Percentiles rank a stretch among this genome's conserved stretches.
phyloP scores from a whole-genome alignment of 2,113 vertebrate genomes.

The Girardinichthys multiradiatus region DNA sequence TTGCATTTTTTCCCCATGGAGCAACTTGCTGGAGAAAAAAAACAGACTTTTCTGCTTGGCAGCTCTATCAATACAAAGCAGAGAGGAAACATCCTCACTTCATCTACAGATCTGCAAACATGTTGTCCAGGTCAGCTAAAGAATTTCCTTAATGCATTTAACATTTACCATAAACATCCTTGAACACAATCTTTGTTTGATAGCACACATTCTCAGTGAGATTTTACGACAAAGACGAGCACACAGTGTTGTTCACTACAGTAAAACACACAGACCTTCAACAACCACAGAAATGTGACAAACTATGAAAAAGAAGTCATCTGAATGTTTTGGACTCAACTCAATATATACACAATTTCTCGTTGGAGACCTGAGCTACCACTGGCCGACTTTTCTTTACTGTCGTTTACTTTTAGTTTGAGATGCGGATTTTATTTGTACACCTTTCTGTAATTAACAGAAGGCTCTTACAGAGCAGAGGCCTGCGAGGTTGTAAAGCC shows the following conservation, averaged over 20 bases:
- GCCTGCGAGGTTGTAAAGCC: constrained; percentile 47
- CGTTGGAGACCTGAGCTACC: constrained; percentile 63
- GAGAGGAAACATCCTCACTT: constrained; percentile 57
- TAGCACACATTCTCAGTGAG: constrained; percentile 70
- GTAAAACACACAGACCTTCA: constrained; percentile 73
- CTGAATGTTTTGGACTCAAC: constrained; percentile 46
- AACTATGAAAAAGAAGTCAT: constrained; percentile 60
- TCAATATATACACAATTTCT: constrained; percentile 76
- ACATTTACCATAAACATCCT: constrained; percentile 59
- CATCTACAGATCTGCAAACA: constrained; percentile 59
- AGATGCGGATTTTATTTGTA: constrained; percentile 36
- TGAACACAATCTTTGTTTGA: constrained; percentile 64
- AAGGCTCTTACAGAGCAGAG: constrained; percentile 66
- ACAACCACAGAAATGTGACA: constrained; percentile 73
- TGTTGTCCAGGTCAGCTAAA: constrained; percentile 58
- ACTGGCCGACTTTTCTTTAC: constrained; percentile 51
- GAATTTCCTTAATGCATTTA: constrained; percentile 54
- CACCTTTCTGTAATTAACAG: constrained; percentile 43
- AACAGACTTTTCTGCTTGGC: constrained; percentile 59
- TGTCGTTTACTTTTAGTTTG: constrained; percentile 56
- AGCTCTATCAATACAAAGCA: constrained; percentile 55
- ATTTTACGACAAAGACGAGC: constrained; percentile 67
- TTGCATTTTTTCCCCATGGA: constrained; percentile 79
- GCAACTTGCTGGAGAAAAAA: constrained; percentile 70
- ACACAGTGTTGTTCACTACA: constrained; percentile 76